A percentile compares a stretch with the other conserved stretches of the same genome.
phyloP scores from a whole-genome alignment of 2,113 vertebrate species.

The Lepus timidus region DNA sequence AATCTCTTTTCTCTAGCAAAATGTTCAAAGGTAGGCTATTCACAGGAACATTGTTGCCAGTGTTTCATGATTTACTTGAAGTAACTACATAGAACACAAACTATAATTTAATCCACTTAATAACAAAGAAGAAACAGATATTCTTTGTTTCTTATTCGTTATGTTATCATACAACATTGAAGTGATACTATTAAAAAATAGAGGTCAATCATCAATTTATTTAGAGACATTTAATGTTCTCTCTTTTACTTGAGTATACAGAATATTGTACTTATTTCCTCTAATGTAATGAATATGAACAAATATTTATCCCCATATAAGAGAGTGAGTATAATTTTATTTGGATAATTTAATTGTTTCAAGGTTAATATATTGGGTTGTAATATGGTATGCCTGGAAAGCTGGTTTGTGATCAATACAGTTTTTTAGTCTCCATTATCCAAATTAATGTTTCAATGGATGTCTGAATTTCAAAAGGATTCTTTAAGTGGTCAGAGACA shows the following conservation, averaged over 20 bases:
- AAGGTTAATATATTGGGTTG: constrained; percentile 29
- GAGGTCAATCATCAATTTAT: background rate
- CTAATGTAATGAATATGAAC: background rate
- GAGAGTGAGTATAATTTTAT: background rate
- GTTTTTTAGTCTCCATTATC: background rate
- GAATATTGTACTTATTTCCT: background rate
- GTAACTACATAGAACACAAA: background rate
- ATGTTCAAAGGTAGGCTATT: background rate
- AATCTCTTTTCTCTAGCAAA: background rate
- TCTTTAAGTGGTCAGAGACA: background rate
- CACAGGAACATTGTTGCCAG: background rate
- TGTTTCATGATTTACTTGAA: background rate
- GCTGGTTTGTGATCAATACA: background rate
- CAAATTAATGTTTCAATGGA: constrained; percentile 26
- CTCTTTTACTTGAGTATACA: background rate
- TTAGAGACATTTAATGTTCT: background rate
- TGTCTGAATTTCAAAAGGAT: background rate
- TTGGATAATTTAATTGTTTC: background rate
- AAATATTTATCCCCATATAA: background rate
- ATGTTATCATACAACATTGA: background rate
- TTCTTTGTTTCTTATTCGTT: background rate
- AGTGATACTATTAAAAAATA: background rate
- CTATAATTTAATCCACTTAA: background rate
- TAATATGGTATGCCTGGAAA: background rate
- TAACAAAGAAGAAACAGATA: background rate